Evolutionary conservation across 2,113 vertebrate genomes (phyloP).

Genomic region (Emydura subglobosa): DNA sequence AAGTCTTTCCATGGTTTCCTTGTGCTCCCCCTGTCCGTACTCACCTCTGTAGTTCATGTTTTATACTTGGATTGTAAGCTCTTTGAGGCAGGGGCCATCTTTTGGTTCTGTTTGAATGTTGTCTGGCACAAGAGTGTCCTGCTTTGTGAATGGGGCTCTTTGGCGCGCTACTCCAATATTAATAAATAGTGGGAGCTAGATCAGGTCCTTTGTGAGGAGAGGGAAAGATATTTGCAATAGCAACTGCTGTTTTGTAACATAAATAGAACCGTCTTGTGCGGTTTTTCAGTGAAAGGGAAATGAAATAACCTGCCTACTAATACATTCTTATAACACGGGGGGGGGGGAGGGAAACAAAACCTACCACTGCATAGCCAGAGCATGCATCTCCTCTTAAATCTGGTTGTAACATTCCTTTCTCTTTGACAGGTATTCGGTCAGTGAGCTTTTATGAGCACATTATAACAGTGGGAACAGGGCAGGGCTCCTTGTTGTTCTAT

Average conservation of each 20-base stretch:
- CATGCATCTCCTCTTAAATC: not conserved
- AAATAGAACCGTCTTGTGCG: not conserved
- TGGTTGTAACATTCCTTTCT: not conserved
- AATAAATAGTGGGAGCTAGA: not conserved
- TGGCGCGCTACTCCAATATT: not conserved
- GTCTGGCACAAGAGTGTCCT: not conserved
- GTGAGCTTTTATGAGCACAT: constrained; percentile 99
- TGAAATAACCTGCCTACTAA: not conserved
- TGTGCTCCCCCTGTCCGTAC: not conserved
- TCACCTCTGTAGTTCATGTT: not conserved
- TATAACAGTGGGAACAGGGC: constrained; percentile 97
- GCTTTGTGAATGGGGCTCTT: not conserved
- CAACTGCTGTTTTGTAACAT: not conserved
- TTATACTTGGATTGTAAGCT: not conserved
- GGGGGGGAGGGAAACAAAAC: no score
- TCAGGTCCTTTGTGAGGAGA: not conserved
- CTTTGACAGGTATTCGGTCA: constrained; percentile 90
- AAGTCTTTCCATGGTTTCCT: not conserved
- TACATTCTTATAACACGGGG: not conserved
- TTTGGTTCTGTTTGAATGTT: not conserved
- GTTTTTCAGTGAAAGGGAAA: not conserved
- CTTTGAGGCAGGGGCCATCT: not conserved
- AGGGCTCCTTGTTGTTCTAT: constrained; percentile 95
- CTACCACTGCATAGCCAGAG: not conserved
- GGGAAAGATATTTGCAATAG: not conserved